phyloP scores from a whole-genome alignment of 1,140 invertebrate species.

The Euura lappo region DNA sequence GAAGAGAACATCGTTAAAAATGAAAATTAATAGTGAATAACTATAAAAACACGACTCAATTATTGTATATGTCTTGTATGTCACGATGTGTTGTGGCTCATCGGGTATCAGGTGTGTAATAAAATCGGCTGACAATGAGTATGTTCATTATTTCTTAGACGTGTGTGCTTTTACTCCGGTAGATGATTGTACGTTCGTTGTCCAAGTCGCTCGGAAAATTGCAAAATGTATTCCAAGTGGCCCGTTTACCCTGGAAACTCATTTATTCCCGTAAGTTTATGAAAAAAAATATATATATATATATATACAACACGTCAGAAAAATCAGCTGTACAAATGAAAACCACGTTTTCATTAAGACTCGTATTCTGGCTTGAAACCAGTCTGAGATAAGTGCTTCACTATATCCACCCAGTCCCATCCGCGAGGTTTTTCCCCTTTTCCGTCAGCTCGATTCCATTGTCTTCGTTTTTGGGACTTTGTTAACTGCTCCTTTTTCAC shows the following conservation, averaged over 20 bases:
- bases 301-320: constrained; percentile 32
- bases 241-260: constrained; percentile 24
- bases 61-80: neutral
- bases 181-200: too few relatives aligned
- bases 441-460: constrained; percentile 82
- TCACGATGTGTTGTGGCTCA: too few relatives aligned
- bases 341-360: constrained; percentile 32
- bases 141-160: too few relatives aligned
- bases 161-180: too few relatives aligned
- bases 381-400: constrained; percentile 93
- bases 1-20: neutral
- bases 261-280: constrained; percentile 43
- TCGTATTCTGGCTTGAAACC: constrained; percentile 63
- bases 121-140: too few relatives aligned
- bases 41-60: neutral
- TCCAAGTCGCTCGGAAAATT: too few relatives aligned
- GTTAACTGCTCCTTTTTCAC: constrained; percentile 84
- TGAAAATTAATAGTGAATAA: neutral
- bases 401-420: constrained; percentile 93
- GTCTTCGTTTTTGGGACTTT: constrained; percentile 88
- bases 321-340: constrained; percentile 40
- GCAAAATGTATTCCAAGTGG: too few relatives aligned
- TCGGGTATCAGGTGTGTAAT: too few relatives aligned
- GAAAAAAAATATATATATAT: constrained; percentile 48
- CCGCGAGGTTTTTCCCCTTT: constrained; percentile 87